Conservation (phyloP, 1,140 invertebrate species). For the Odontomachus brunneus region DNA sequence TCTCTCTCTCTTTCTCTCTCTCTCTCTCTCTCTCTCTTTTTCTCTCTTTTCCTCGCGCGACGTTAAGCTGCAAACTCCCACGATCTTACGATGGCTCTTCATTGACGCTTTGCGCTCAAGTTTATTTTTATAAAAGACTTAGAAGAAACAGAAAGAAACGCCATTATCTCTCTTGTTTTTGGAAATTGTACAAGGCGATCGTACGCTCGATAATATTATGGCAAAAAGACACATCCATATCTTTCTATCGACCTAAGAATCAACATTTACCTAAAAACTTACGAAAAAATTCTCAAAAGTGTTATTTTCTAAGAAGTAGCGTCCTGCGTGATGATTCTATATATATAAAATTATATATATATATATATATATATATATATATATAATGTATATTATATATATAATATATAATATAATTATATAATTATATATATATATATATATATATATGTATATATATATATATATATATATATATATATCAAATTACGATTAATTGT, state of each 20-base stretch:
- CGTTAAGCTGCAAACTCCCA: conserved; percentile 25
- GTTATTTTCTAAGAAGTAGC: conserved; percentile 14
- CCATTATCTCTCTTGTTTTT: conserved; percentile 46
- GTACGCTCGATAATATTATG: conserved; percentile 36
- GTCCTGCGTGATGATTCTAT: neutral
- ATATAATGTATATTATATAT: too few species aligned
- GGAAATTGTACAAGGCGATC: conserved; percentile 34
- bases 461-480: too few species aligned
- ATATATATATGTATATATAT: too few species aligned
- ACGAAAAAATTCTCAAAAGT: conserved; percentile 7
- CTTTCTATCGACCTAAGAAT: conserved; percentile 56
- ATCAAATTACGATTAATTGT: neutral
- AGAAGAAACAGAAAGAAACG: too few species aligned
- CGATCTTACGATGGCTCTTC: conserved; percentile 23
- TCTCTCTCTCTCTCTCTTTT: too few species aligned
- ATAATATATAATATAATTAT: too few species aligned
- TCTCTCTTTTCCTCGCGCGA: neutral
- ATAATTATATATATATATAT: too few species aligned
- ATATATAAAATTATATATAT: too few species aligned
- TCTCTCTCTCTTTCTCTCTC: too few species aligned
- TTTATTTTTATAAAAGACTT: conserved; percentile 53
- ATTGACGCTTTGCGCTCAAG: conserved; percentile 28
- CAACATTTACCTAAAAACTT: conserved; percentile 24
- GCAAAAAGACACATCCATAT: conserved; percentile 48
- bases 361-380: too few species aligned